Evolutionary conservation across 2,888 invertebrate species (phyloP).

Genomic region (Pollenia labialis): DNA sequence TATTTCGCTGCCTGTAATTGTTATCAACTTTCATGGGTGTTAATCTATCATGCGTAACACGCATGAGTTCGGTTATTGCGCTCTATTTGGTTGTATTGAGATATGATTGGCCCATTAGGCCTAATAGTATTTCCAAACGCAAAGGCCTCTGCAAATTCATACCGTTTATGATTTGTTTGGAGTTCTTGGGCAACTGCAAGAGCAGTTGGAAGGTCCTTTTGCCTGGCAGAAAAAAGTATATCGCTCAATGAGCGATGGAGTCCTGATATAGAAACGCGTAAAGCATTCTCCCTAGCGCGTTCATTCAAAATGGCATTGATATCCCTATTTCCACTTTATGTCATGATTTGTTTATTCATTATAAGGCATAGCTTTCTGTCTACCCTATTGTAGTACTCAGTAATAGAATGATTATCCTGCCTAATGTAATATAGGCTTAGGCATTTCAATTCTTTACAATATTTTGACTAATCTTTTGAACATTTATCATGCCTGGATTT

Average conservation of each 20-base stretch:
- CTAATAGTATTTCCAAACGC: no score
- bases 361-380: constrained; percentile 55
- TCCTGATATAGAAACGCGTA: constrained; percentile 49
- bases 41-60: constrained; percentile 19
- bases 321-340: constrained; percentile 58
- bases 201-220: constrained; percentile 37
- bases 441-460: no score
- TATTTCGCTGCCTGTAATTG: constrained; percentile 52
- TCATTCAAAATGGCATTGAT: constrained; percentile 44
- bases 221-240: constrained; percentile 44
- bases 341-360: constrained; percentile 54
- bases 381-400: constrained; percentile 57
- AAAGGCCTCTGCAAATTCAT: no score
- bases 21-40: constrained; percentile 27
- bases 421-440: no score
- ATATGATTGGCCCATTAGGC: no score
- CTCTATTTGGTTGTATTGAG: no score
- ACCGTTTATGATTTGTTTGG: no score
- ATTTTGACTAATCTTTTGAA: no score
- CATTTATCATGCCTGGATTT: no score
- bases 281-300: constrained; percentile 18
- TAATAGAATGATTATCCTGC: constrained; percentile 46
- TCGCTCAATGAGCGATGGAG: constrained; percentile 24
- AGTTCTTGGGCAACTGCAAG: constrained; percentile 47
- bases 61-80: no score